These are phyloP conservation scores for Mesodorylaimus sp. DNA, from an alignment of 2,888 invertebrate genomes.

Conservation along the genomic window DNA sequence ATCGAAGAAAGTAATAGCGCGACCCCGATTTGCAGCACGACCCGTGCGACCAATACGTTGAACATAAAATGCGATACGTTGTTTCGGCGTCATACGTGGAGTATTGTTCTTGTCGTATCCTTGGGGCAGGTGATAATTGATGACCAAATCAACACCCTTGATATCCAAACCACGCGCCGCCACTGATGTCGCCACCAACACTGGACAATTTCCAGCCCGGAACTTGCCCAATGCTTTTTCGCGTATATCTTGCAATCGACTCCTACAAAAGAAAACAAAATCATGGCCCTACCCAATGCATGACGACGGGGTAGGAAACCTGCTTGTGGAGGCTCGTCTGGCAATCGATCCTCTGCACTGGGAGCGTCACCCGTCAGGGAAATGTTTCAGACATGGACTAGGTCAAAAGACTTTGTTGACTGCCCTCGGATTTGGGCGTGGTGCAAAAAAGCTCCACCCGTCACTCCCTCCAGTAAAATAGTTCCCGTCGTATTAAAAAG, in stretches of 20 bases:
- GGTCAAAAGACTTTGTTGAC: no score
- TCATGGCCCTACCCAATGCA: no score
- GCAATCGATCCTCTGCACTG: no score
- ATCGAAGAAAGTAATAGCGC: constrained; percentile 44
- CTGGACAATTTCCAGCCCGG: constrained; percentile 38
- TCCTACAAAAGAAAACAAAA: constrained; percentile 36
- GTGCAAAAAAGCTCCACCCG: no score
- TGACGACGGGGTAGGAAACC: no score
- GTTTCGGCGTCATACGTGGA: no score
- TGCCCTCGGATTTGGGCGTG: neutral
- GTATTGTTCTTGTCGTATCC: constrained; percentile 35
- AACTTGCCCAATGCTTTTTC: constrained; percentile 57
- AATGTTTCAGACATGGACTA: no score
- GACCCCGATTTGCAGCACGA: constrained; percentile 36
- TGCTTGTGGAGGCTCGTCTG: no score
- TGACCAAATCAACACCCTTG: constrained; percentile 48
- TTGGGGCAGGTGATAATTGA: constrained; percentile 37
- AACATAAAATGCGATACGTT: no score
- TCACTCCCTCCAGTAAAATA: neutral
- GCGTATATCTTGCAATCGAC: constrained; percentile 50
- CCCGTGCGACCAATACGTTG: constrained; percentile 40
- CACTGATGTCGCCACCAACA: constrained; percentile 83
- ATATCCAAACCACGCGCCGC: constrained; percentile 82
- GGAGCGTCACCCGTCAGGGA: no score
- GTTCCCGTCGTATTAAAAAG: neutral